Evolutionary conservation across 1,140 invertebrate genomes (phyloP).

Genomic region (Drosophila truncata): DNA sequence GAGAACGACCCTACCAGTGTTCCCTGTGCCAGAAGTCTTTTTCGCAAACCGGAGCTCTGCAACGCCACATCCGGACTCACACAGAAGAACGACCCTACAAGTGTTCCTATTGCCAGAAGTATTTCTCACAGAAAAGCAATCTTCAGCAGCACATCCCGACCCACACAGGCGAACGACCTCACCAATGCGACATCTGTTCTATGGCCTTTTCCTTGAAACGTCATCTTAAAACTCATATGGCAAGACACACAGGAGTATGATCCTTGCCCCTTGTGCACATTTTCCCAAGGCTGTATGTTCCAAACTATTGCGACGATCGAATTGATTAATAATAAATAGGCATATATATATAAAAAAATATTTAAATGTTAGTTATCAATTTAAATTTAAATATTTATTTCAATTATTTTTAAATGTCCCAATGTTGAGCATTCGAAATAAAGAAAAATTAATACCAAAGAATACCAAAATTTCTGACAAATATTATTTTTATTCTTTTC

Average conservation of each 20-base stretch:
- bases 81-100: constrained; percentile 4
- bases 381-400: not conserved
- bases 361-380: not conserved
- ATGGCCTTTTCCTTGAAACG: not conserved
- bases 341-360: not conserved
- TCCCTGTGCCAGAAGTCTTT: not conserved
- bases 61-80: constrained; percentile 9
- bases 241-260: not conserved
- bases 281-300: not conserved
- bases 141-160: constrained; percentile 4
- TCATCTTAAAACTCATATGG: constrained; percentile 8
- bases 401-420: not conserved
- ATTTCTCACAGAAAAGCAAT: constrained; percentile 6
- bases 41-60: constrained; percentile 4
- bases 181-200: not conserved
- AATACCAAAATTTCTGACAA: not conserved
- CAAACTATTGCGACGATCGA: not conserved
- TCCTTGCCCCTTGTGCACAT: not conserved
- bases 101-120: constrained; percentile 9
- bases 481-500: not conserved
- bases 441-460: not conserved
- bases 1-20: constrained; percentile 5
- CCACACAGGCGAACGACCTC: not conserved
- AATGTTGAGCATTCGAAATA: not conserved
- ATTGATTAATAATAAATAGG: not conserved